Base-by-base conservation (phyloP, 2,888 invertebrate genomes). In the Mesopsocus fuscifrons region DNA sequence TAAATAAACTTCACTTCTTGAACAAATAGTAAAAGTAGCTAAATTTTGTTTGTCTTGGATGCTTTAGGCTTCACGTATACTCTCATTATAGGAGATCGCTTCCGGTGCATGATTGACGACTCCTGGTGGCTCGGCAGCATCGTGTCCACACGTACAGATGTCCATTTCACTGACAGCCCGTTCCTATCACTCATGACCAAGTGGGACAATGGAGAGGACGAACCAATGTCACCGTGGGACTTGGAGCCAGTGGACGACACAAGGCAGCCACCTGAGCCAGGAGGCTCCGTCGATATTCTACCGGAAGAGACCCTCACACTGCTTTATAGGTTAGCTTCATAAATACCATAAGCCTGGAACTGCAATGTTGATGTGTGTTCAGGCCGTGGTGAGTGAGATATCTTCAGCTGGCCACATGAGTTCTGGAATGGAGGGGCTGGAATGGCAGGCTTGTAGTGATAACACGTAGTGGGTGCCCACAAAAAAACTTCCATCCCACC, bases 51-150 rank as follows among this genome's bases (percentile, higher is more conserved):
- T n/a, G n/a, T n/a, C n/a, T n/a, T n/a, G n/a, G n/a, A n/a, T n/a
- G n/a, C n/a, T n/a, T n/a, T n/a, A n/a, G n/a, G n/a, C n/a, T n/a
- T n/a, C n/a, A n/a, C 11, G 26, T 26, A 26, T 26, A 9, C 42
- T 17, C 33, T 35, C 41, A 34, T 49, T 51, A 13, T 51, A 64
- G 65, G 61, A 50, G 67, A 63, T 56, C 67, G 77, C 46, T 87
- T 89, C 62, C 74, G 88, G 15, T 91, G 91, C 55, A 81, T 92
- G 74, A 92, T 94, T 50, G 91, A 94, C 57, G 91, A 92, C 58
- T 77, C 79, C 40, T 97, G 97, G 97, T 97, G 92, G 92, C 77
- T 82, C 57, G 97, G 97, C 1, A 72, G 71, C 45, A 80, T 89
- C 26, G 70, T 73, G 49, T 68, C 71, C 1, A 71, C 73, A 50